phyloP scores from a whole-genome alignment of 2,113 vertebrate species.

The Ctenomys sociabilis region DNA sequence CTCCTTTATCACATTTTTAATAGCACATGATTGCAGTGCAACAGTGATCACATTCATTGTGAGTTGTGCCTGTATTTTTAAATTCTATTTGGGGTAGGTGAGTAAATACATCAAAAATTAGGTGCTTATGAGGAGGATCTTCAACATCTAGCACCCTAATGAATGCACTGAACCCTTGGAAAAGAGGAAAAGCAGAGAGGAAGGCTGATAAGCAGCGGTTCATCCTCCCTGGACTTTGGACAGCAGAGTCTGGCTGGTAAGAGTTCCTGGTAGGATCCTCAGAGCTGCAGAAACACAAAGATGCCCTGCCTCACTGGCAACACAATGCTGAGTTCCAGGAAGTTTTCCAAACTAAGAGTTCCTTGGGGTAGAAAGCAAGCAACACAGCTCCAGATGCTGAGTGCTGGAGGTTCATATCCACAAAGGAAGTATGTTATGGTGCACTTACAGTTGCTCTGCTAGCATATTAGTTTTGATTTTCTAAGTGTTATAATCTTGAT shows the following conservation, averaged over 20 bases:
- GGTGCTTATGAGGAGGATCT: neutral
- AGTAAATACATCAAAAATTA: neutral
- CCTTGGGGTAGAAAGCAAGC: neutral
- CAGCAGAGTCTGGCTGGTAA: neutral
- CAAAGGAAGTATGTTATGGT: neutral
- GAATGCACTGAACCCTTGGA: neutral
- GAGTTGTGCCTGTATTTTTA: neutral
- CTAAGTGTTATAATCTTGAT: neutral
- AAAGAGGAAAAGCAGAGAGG: neutral
- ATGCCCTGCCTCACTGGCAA: neutral
- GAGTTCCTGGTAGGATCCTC: neutral
- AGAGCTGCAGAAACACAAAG: neutral
- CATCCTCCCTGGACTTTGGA: neutral
- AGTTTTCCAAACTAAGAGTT: neutral
- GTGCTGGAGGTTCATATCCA: neutral
- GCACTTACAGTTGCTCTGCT: neutral
- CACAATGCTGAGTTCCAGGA: neutral
- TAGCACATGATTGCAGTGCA: neutral
- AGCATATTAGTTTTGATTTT: neutral
- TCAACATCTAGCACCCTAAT: neutral
- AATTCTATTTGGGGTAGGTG: neutral
- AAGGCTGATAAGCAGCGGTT: neutral
- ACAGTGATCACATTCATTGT: neutral
- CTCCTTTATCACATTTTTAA: neutral
- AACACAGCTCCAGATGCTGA: neutral